phyloP scores from a whole-genome alignment of 2,888 invertebrate genomes.

The Coremacera marginata region DNA sequence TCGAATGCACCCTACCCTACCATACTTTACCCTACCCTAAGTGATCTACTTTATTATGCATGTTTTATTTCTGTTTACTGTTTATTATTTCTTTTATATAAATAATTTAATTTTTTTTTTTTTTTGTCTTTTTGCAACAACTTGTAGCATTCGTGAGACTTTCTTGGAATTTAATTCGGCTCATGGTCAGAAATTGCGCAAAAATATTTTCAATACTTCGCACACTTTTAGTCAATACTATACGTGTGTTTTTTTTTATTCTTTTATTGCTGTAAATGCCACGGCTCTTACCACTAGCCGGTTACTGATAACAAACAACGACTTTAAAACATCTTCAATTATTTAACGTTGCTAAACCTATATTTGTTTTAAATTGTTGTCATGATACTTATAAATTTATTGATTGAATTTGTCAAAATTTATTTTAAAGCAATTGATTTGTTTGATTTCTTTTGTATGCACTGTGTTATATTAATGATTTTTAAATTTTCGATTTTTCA shows the following conservation, averaged over 20 bases:
- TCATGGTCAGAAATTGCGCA: slow-evolving; percentile 50
- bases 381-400: no score
- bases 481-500: no score
- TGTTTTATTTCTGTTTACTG: not conserved
- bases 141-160: slow-evolving; percentile 45
- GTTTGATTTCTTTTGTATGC: no score
- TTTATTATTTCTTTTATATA: not conserved
- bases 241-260: no score
- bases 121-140: not conserved
- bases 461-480: no score
- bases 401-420: no score
- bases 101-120: not conserved
- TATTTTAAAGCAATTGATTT: no score
- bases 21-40: not conserved
- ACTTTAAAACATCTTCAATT: no score
- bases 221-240: not conserved
- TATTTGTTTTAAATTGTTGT: no score
- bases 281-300: not conserved
- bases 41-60: not conserved
- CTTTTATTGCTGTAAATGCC: not conserved
- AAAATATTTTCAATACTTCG: slow-evolving; percentile 2
- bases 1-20: not conserved
- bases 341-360: no score
- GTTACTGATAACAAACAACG: no score
- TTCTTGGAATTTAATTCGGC: slow-evolving; percentile 56